These are phyloP conservation scores for Lepus oiostolus DNA, from an alignment of 2,797 vertebrate species.

Conservation along the genomic window DNA sequence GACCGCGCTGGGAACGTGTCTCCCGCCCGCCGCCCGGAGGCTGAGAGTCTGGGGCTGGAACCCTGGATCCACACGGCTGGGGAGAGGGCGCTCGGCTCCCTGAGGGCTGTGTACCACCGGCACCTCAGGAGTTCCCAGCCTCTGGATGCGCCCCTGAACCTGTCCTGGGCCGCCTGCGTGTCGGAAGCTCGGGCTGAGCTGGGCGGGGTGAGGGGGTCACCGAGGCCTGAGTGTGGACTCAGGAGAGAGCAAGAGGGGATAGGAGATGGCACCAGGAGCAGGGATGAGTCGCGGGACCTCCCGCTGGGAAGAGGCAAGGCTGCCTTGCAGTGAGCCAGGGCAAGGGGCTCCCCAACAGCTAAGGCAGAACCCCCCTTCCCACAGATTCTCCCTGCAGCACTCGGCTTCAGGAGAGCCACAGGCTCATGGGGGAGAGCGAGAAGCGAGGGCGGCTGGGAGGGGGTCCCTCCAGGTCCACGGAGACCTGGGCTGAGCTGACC, in stretches of 20 bases:
- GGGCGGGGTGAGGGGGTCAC: neutral
- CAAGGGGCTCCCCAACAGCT: neutral
- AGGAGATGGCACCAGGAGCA: neutral
- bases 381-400: too few relatives aligned
- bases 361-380: neutral
- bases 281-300: neutral
- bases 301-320: neutral
- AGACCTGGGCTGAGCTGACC: neutral
- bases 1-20: neutral
- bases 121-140: accelerated
- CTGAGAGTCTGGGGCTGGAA: neutral
- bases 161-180: neutral
- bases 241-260: accelerated
- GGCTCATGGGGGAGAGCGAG: neutral
- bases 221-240: accelerated
- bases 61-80: neutral
- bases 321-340: neutral
- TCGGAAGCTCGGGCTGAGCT: neutral
- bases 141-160: neutral
- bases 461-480: neutral
- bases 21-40: neutral
- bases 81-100: neutral
- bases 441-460: too few relatives aligned
- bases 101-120: neutral
- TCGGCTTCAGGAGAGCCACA: neutral